These are phyloP conservation scores for Araneus ventricosus DNA, from an alignment of 1,140 invertebrate species.

Conservation along the genomic window DNA sequence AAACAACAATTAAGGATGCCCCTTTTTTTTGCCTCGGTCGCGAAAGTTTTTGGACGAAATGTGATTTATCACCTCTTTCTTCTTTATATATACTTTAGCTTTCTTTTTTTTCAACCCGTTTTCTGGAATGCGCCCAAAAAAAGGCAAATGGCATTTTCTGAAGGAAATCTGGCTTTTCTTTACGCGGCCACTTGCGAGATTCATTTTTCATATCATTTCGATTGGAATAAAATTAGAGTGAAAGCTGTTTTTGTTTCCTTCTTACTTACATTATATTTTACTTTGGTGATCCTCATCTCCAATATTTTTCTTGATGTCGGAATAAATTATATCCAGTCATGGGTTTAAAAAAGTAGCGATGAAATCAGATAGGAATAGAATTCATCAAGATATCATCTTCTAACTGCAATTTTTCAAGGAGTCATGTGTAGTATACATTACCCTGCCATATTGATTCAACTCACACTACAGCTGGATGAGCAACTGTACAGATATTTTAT, in stretches of 20 bases:
- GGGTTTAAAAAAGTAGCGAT: neutral
- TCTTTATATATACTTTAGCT: neutral
- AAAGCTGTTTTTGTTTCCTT: neutral
- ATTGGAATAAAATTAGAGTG: slow-evolving; percentile 27
- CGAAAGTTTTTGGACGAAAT: neutral
- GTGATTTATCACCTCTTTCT: slow-evolving; percentile 23
- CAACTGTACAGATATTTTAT: too few species aligned
- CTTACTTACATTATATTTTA: neutral
- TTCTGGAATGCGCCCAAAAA: neutral
- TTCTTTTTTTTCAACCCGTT: neutral
- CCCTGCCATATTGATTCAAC: neutral
- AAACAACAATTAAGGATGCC: slow-evolving; percentile 11
- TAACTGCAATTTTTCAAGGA: too few species aligned
- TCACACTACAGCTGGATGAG: too few species aligned
- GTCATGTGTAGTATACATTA: neutral
- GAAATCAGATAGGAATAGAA: too few species aligned
- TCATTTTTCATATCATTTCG: slow-evolving; percentile 34
- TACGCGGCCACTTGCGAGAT: neutral
- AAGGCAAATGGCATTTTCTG: slow-evolving; percentile 12
- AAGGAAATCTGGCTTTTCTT: slow-evolving; percentile 14
- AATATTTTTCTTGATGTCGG: neutral
- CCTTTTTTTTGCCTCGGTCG: neutral
- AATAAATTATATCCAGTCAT: neutral
- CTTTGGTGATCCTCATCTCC: neutral
- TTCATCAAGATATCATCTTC: too few species aligned